Conservation (phyloP, 2,888 invertebrate species). For the Fabriciana adippe region DNA sequence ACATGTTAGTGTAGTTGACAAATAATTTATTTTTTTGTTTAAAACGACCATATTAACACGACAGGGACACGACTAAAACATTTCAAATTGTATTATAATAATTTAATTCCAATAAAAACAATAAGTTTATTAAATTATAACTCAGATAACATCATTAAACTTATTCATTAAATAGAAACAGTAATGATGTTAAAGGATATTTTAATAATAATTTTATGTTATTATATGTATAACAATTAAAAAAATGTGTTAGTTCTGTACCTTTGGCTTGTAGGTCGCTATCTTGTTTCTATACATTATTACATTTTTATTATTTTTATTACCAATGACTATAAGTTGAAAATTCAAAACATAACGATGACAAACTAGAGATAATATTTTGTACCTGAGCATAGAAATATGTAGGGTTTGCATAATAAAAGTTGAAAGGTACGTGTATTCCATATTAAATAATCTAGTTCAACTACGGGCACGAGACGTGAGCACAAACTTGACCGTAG, state of each 20-base stretch:
- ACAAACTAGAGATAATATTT: too few species aligned
- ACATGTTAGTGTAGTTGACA: not conserved
- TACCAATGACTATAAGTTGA: too few species aligned
- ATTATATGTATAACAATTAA: slow-evolving; percentile 4
- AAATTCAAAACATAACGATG: too few species aligned
- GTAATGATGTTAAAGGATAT: not conserved
- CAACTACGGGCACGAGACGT: too few species aligned
- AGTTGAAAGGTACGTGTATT: too few species aligned
- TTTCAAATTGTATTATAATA: not conserved
- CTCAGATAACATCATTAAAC: not conserved
- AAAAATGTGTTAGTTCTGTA: slow-evolving; percentile 11
- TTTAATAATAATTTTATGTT: not conserved
- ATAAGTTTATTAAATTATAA: not conserved
- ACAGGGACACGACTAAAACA: not conserved
- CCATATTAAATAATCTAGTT: too few species aligned
- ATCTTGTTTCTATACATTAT: slow-evolving; percentile 1
- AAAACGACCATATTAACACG: not conserved
- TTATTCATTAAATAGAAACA: not conserved
- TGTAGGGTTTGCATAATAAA: too few species aligned
- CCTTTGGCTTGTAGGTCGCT: slow-evolving; percentile 5
- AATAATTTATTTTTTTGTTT: not conserved
- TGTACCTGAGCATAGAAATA: too few species aligned
- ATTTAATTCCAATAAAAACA: slow-evolving; percentile 5
- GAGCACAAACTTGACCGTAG: too few species aligned
- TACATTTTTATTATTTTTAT: too few species aligned